phyloP scores from a whole-genome alignment of 2,888 invertebrate genomes.

The Rhamnusium bicolor region DNA sequence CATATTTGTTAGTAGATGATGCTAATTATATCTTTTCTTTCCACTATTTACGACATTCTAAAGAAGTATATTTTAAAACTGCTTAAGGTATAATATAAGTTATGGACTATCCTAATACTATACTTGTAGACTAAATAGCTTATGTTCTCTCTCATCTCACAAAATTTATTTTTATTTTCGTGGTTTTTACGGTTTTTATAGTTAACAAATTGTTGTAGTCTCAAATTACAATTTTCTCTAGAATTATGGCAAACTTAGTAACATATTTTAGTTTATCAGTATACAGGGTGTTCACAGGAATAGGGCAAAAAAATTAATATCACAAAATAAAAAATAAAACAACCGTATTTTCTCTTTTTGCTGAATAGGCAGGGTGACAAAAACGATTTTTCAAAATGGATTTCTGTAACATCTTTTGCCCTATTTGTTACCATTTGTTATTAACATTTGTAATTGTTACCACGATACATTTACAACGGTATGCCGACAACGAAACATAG shows the following conservation, averaged over 20 bases:
- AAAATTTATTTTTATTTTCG: conserved; percentile 14
- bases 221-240: conserved; percentile 9
- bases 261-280: no score
- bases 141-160: not conserved
- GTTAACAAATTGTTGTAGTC: conserved; percentile 4
- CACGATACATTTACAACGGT: no score
- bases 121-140: not conserved
- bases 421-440: no score
- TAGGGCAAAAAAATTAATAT: no score
- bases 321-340: no score
- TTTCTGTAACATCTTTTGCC: no score
- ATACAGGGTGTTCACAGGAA: no score
- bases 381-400: no score
- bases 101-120: not conserved
- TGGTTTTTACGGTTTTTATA: not conserved
- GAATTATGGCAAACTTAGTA: not conserved
- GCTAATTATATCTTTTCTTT: not conserved
- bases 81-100: conserved; percentile 4
- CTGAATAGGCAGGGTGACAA: no score
- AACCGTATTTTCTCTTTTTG: no score
- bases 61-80: not conserved
- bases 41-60: not conserved
- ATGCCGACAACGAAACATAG: no score
- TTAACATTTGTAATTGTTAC: no score
- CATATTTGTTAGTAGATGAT: not conserved